These are phyloP conservation scores for Hydrozoanthus tunicans DNA, from an alignment of 64 coral and sea anemone genomes.

Conservation along the genomic window DNA sequence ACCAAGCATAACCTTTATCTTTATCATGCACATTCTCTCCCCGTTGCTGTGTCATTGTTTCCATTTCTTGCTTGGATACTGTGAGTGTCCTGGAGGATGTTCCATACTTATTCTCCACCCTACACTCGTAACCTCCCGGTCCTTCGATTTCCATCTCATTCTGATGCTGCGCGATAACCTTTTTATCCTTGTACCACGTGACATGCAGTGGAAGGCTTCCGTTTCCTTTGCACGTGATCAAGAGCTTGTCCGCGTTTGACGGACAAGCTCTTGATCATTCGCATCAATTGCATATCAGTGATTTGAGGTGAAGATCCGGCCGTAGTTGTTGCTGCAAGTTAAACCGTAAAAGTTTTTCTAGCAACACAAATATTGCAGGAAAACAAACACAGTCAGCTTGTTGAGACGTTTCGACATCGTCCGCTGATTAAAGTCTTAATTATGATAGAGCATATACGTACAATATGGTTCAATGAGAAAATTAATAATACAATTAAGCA, in stretches of 20 bases:
- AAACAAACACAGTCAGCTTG: too few species aligned
- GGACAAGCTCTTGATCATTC: neutral
- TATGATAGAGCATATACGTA: too few species aligned
- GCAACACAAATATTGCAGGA: too few species aligned
- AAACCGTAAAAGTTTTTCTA: too few species aligned
- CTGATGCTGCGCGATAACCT: neutral
- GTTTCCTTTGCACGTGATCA: constrained; percentile 8
- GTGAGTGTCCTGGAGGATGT: neutral
- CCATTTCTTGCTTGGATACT: neutral
- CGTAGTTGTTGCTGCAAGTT: too few species aligned
- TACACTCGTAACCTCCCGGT: neutral
- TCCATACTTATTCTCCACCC: neutral
- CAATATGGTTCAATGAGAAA: too few species aligned
- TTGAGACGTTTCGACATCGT: too few species aligned
- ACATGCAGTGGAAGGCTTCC: neutral
- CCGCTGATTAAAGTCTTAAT: too few species aligned
- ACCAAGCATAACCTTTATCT: too few species aligned
- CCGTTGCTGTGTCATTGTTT: neutral
- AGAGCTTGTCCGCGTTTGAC: neutral
- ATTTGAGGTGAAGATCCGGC: neutral
- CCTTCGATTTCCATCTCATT: neutral
- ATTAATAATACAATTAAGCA: too few species aligned
- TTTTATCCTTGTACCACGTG: neutral
- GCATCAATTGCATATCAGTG: neutral
- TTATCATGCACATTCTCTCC: neutral